phyloP scores from a whole-genome alignment of 2,113 vertebrate genomes.

The Athene noctua region DNA sequence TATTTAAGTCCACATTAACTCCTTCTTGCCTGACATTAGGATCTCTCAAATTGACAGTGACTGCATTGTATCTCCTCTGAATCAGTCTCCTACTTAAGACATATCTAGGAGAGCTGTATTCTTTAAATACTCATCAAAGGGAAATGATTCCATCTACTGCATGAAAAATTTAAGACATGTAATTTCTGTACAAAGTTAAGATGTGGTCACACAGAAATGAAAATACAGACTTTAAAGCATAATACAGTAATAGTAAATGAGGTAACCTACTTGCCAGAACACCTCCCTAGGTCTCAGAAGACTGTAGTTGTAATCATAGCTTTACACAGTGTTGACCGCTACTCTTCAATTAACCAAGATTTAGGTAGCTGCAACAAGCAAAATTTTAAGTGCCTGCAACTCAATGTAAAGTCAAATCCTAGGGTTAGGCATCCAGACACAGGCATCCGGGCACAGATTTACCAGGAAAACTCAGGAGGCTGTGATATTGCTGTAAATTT shows the following conservation, averaged over 20 bases:
- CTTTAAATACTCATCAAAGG: neutral
- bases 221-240: neutral
- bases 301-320: neutral
- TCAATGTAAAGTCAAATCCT: neutral
- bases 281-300: neutral
- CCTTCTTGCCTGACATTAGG: conserved; percentile 21
- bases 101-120: neutral
- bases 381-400: neutral
- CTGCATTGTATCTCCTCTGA: neutral
- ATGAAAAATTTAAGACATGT: neutral
- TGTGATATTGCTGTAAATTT: neutral
- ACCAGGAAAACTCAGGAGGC: neutral
- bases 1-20: conserved; percentile 59
- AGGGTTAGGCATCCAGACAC: neutral
- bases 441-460: neutral
- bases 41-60: neutral
- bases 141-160: neutral
- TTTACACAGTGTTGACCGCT: neutral
- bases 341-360: neutral
- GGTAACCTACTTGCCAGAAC: neutral
- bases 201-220: neutral
- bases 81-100: neutral
- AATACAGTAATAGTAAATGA: neutral
- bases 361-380: neutral
- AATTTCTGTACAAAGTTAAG: neutral